These are phyloP conservation scores for Stenodera caucasica DNA, from an alignment of 2,888 invertebrate genomes.

Conservation along the genomic window DNA sequence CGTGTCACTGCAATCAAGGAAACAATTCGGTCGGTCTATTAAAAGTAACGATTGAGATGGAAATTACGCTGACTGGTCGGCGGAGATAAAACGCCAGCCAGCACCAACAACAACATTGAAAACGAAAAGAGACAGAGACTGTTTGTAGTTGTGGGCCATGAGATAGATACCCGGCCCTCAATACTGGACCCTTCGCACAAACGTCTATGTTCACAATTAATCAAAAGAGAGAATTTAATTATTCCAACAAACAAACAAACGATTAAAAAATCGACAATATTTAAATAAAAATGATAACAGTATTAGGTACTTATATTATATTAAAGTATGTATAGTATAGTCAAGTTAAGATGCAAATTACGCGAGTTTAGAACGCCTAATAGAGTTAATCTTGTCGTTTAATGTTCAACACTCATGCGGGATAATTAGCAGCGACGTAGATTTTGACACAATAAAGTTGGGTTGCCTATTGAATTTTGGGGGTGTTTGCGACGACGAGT, in stretches of 20 bases:
- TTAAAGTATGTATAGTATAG: constrained; percentile 15
- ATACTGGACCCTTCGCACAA: constrained; percentile 36
- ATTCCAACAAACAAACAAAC: too few relatives aligned
- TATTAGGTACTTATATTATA: neutral
- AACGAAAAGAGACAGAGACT: constrained; percentile 33
- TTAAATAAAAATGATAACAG: too few relatives aligned
- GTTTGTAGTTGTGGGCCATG: constrained; percentile 42
- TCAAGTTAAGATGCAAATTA: constrained; percentile 54
- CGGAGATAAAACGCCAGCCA: constrained; percentile 53
- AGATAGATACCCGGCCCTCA: constrained; percentile 39
- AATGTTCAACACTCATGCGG: constrained; percentile 57
- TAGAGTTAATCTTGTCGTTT: constrained; percentile 58
- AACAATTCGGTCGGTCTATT: constrained; percentile 55
- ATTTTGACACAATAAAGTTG: constrained; percentile 50
- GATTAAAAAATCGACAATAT: too few relatives aligned
- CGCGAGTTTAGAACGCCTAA: constrained; percentile 56
- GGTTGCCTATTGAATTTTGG: constrained; percentile 50
- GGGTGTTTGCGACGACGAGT: constrained; percentile 52
- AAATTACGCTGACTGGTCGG: constrained; percentile 56
- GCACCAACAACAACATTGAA: too few relatives aligned
- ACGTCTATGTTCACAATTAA: constrained; percentile 55
- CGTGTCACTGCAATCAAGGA: constrained; percentile 57
- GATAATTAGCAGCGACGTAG: constrained; percentile 55
- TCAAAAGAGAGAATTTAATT: constrained; percentile 57
- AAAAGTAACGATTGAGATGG: constrained; percentile 59